Conservation (phyloP, 2,888 invertebrate species). For the Oscheius onirici region DNA sequence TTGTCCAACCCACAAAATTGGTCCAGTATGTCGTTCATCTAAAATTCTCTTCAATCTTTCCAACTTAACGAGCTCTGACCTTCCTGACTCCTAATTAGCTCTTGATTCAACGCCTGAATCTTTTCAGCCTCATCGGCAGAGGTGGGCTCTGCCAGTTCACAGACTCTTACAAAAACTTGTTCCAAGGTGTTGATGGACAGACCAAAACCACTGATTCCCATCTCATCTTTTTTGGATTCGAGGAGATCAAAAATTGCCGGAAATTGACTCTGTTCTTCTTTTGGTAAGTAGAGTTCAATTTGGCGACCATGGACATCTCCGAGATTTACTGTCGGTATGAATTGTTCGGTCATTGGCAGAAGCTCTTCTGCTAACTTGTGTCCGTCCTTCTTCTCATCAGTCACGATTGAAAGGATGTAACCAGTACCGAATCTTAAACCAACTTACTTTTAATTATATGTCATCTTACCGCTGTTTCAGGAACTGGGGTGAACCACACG, state of each 20-base stretch:
- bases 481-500: slow-evolving; percentile 59
- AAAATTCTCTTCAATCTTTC: not conserved
- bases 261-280: slow-evolving; percentile 39
- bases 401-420: slow-evolving; percentile 60
- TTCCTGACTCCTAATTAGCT: too few species aligned
- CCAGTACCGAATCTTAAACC: slow-evolving; percentile 55
- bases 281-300: slow-evolving; percentile 45
- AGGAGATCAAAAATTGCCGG: slow-evolving; percentile 57
- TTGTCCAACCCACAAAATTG: not conserved
- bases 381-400: slow-evolving; percentile 1
- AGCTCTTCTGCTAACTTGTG: slow-evolving; percentile 32
- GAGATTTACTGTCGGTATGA: not conserved
- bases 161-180: slow-evolving; percentile 48
- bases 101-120: too few species aligned
- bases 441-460: not conserved
- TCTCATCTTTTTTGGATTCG: slow-evolving; percentile 41
- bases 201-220: slow-evolving; percentile 52
- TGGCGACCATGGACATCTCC: slow-evolving; percentile 40
- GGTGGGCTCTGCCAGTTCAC: not conserved
- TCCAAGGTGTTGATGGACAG: slow-evolving; percentile 65
- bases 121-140: too few species aligned
- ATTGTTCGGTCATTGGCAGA: not conserved
- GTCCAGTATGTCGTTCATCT: slow-evolving; percentile 1
- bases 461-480: slow-evolving; percentile 52
- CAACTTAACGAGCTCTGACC: not conserved